Evolutionary conservation across 2,888 invertebrate species (phyloP), one percentile per base, ranked within the genome.

Genomic region (Drosophila flavopinicola): DNA sequence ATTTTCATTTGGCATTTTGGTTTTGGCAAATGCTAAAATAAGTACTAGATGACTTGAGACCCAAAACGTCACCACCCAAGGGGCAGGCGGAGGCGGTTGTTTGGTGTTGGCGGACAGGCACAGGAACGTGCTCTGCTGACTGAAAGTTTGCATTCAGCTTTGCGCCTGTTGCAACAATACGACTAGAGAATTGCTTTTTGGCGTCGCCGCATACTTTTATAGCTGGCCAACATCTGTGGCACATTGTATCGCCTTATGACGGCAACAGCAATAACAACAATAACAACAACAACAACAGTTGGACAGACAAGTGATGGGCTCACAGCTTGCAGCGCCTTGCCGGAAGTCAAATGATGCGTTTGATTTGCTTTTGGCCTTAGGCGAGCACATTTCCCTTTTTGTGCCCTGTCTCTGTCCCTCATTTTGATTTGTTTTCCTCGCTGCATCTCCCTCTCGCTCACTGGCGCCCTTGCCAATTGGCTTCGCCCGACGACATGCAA

Each of bases 311-410:
- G 47, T 70, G 67, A 73, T 64, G 53, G 58, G 71, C 65, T 37
- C 63, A 33, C 58, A 48, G 69, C 63, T 45, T 73, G 65, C 64
- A 72, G 54, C 66, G 85, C 60, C 69, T 51, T 83, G 79, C 85
- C 79, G 83, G 85, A 79, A 79, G 79, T 73, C 58, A 76, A 85
- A 83, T 85, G 79, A 75, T 66, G 83, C 79, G 68, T 85, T 83
- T 85, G 79, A 83, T 83, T 78, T 67, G 68, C 69, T 56, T 58
- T 70, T 59, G 59, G 66, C 74, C 69, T 53, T 73, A 41, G 45
- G 49, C 58, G 56, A 38, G 38, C 15, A n/a, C n/a, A n/a, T n/a
- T n/a, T n/a, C n/a, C n/a, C n/a, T n/a, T n/a, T n/a, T n/a, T n/a
- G n/a, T n/a, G n/a, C 24, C 10, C n/a, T 15, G 6, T 35, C 35